Base-by-base conservation (phyloP, 1,140 invertebrate species). In the Andrena cerasifolii region DNA sequence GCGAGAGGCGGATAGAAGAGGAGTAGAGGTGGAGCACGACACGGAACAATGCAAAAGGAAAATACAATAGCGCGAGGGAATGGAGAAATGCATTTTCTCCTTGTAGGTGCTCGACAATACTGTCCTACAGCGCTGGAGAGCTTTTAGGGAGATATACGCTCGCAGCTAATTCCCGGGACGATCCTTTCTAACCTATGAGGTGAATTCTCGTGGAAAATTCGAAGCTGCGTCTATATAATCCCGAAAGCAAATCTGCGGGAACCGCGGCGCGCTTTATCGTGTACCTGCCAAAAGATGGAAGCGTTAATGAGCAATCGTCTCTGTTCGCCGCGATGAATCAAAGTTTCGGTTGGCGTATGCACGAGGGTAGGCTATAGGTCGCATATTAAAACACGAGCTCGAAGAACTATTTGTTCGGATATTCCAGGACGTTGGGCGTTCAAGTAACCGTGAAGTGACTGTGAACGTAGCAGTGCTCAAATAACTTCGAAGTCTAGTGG, bases 121-220 rank as follows among this genome's bases (percentile, higher is more conserved):
- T 54, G 61, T 74, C 61, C 71, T 74, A 74, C 71, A 61, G 47
- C 36, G 33, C 61, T 40, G 33, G 49, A 66, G 51, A 54, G 72
- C 62, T 56, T 66, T 75, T 33, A 54, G 33, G 36, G 59, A 43
- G 47, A 65, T 63, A 65, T 74, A 66, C 33, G 51, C 51, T 54
- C 28, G 49, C 49, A 47, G 72, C 72, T 75, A 66, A 75, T 75
- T 56, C 72, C 62, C 62, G 36, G 14, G 72, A 56, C 36, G 62
- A 67, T 75, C 72, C 62, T 67, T 67, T 67, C 72, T 56, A 45
- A 67, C 62, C 62, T 67, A 45, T 6, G 3, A 33, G 18, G 28
- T 66, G 72, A 75, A 45, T 56, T 75, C 51, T 67, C n/a, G 62
- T 33, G 72, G 62, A 75, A 66, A 75, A 75, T 67, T 56, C 40